Evolutionary conservation across 2,113 vertebrate species (phyloP).

Genomic region (Clarias magur): DNA sequence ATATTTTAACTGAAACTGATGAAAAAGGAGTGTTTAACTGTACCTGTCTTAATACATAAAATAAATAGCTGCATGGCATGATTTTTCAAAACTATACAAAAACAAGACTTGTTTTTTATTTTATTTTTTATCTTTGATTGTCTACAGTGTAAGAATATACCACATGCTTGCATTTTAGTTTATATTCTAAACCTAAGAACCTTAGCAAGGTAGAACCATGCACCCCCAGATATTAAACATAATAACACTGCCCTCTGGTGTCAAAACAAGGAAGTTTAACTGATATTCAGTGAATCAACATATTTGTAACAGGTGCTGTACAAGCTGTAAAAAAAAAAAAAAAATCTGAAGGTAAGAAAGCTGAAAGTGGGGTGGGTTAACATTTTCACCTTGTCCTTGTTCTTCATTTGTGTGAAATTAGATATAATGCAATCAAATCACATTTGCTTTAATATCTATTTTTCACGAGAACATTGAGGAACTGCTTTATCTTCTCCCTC

Average conservation of each 20-base stretch:
- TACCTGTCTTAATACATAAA: background rate
- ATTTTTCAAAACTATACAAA: background rate
- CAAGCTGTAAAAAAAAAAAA: too few species aligned
- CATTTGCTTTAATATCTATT: background rate
- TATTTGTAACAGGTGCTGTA: background rate
- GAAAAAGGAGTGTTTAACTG: background rate
- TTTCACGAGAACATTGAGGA: background rate
- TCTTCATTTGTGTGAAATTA: background rate
- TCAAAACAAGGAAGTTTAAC: background rate
- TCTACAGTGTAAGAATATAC: background rate
- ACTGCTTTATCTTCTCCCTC: background rate
- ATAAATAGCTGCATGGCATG: background rate
- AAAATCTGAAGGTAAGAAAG: background rate
- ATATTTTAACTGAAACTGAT: too few species aligned
- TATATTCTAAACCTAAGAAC: background rate
- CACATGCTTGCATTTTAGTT: background rate
- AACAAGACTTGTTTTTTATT: background rate
- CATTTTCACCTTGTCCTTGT: background rate
- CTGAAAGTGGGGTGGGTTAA: background rate
- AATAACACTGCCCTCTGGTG: slow-evolving; percentile 64
- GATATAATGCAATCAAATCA: background rate
- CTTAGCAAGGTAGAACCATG: background rate
- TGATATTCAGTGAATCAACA: background rate
- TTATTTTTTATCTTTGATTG: background rate
- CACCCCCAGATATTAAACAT: slow-evolving; percentile 17